These are phyloP conservation scores for Rhagologus leucostigma DNA, from an alignment of 2,113 vertebrate genomes.

Conservation along the genomic window DNA sequence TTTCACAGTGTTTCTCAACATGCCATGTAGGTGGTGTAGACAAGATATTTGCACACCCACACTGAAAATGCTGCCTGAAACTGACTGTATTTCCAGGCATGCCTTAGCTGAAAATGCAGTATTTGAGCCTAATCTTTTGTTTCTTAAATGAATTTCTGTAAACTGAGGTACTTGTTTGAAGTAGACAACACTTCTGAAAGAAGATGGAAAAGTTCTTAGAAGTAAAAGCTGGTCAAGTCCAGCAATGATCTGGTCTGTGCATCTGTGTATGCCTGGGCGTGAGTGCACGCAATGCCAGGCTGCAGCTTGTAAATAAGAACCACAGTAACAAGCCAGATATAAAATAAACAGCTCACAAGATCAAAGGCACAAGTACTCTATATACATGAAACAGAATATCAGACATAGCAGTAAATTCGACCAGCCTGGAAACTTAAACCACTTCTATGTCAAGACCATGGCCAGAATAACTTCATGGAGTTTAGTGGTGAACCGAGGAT, in stretches of 20 bases:
- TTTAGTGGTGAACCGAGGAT: conserved; percentile 7
- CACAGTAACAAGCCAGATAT: conserved; percentile 22
- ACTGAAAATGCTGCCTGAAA: not conserved
- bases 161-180: not conserved
- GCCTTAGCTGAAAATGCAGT: not conserved
- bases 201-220: not conserved
- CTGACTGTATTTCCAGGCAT: not conserved
- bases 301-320: conserved; percentile 28
- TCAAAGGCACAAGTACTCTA: not conserved
- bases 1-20: not conserved
- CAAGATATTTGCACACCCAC: not conserved
- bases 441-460: not conserved
- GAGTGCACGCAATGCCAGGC: not conserved
- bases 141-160: not conserved
- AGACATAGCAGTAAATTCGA: not conserved
- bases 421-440: conserved; percentile 1
- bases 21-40: not conserved
- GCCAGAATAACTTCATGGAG: not conserved
- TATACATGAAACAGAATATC: not conserved
- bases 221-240: not conserved
- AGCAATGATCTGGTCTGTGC: not conserved
- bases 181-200: not conserved
- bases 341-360: conserved; percentile 31
- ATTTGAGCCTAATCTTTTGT: not conserved
- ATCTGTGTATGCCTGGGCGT: not conserved